Base-by-base conservation (phyloP, 2,797 vertebrate species). In the Carduelis carduelis region DNA sequence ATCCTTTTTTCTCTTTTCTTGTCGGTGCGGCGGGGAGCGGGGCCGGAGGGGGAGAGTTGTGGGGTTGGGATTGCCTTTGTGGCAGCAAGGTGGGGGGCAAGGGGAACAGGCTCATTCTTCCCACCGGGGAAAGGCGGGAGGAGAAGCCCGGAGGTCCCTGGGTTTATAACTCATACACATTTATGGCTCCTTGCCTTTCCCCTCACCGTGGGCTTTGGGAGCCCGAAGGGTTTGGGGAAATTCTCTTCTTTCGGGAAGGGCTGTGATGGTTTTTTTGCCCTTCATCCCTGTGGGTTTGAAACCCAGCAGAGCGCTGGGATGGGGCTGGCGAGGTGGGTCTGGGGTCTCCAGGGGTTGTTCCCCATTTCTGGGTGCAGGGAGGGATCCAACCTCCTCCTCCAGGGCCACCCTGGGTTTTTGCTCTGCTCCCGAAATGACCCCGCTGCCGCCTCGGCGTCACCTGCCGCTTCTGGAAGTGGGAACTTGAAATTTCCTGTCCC, bases 11-110 rank as follows among this genome's bases (percentile, higher is more conserved):
- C 34, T 59, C 59, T 66, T 87, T 86, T 75, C 59, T 87, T 46
- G 49, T 47, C 10, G 37, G 17, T 70, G n/a, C 5, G 9, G 64
- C 8, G 1, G 72, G 82, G 79, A 63, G 92, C 39, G 49, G 27
- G 88, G 71, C 78, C 10, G 27, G 89, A 69, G 82, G 71, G 65
- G 78, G 53, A 57, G 93, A 90, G 66, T 43, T 83, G 75, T 21
- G 43, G 80, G 49, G 90, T 23, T 80, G 82, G 69, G 35, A 63
- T 96, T 50, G 90, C 89, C 57, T 96, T 96, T 92, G 92, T 94
- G n/a, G 90, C 43, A 55, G 64, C 89, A 46, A 91, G 43, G 96
- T 91, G 94, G 95, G 94, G 90, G 95, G 88, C 41, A 5, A 68
- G 0, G 24, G 86, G 32, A 21, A 6, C 2, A 7, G 91, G 68